A percentile compares a stretch with the other conserved stretches of the same genome.
Evolutionary conservation across 2,888 invertebrate genomes (phyloP).

Genomic region (Xestia c-nigrum): DNA sequence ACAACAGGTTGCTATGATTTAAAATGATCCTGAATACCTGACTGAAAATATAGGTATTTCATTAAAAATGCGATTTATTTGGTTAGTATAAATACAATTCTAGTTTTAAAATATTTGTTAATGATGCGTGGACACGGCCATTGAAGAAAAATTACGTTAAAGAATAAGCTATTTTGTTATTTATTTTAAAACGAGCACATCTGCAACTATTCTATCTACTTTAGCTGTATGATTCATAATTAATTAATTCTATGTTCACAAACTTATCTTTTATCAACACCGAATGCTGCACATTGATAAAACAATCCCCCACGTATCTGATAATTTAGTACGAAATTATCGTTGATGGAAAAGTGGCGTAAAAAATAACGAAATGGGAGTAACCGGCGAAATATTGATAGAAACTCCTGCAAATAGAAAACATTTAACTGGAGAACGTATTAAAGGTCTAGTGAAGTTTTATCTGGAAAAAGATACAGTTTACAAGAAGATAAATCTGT

Average conservation of each 20-base stretch:
- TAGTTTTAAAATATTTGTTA: background rate
- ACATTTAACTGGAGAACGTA: slow-evolving; percentile 58
- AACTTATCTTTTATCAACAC: slow-evolving; percentile 24
- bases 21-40: too few relatives aligned
- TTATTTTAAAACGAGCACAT: background rate
- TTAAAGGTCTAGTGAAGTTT: slow-evolving; percentile 67
- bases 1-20: background rate
- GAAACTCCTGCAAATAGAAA: slow-evolving; percentile 48
- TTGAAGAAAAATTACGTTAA: background rate
- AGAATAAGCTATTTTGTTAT: background rate
- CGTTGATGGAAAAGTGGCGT: slow-evolving; percentile 14
- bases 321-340: slow-evolving; percentile 17
- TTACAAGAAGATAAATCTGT: slow-evolving; percentile 62
- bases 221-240: background rate
- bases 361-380: slow-evolving; percentile 58
- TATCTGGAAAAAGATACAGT: slow-evolving; percentile 61
- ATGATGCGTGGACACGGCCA: background rate
- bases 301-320: background rate
- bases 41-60: background rate
- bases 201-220: background rate
- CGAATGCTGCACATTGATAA: background rate
- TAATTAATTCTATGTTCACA: background rate
- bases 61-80: background rate
- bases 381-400: slow-evolving; percentile 68
- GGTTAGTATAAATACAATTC: background rate